phyloP scores from a whole-genome alignment of 1,140 invertebrate species.

The Portunus trituberculatus region DNA sequence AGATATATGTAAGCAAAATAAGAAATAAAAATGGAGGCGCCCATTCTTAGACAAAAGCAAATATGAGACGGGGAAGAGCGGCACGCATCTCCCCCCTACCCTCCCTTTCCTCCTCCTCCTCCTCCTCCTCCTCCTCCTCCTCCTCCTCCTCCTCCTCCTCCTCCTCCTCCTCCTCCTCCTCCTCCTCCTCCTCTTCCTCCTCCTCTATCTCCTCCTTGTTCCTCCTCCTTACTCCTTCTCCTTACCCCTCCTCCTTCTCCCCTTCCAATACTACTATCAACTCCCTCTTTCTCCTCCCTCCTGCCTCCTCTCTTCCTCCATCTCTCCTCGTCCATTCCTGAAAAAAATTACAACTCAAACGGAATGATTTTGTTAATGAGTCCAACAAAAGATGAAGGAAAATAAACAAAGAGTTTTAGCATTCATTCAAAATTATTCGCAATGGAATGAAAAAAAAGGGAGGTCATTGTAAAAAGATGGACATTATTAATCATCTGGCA shows the following conservation, averaged over 20 bases:
- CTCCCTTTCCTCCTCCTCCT: background rate
- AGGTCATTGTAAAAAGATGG: background rate
- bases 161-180: background rate
- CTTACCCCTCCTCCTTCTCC: background rate
- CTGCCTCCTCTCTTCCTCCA: conserved; percentile 35
- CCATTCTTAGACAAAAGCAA: conserved; percentile 39
- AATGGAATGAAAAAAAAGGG: background rate
- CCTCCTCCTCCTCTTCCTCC: background rate
- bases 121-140: background rate
- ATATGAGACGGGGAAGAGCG: background rate
- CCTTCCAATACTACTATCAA: background rate
- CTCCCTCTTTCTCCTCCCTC: background rate
- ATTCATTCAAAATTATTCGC: too few species aligned
- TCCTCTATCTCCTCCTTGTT: background rate
- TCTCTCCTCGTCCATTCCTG: background rate
- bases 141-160: background rate
- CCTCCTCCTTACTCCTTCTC: background rate
- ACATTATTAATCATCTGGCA: background rate
- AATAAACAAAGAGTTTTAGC: too few species aligned
- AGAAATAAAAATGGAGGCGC: background rate
- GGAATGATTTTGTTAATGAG: too few species aligned
- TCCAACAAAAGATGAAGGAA: too few species aligned
- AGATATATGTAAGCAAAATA: conserved; percentile 3
- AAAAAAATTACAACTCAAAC: too few species aligned
- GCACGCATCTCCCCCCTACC: background rate